phyloP scores from a whole-genome alignment of 2,113 vertebrate species.

The Heptranchias perlo region DNA sequence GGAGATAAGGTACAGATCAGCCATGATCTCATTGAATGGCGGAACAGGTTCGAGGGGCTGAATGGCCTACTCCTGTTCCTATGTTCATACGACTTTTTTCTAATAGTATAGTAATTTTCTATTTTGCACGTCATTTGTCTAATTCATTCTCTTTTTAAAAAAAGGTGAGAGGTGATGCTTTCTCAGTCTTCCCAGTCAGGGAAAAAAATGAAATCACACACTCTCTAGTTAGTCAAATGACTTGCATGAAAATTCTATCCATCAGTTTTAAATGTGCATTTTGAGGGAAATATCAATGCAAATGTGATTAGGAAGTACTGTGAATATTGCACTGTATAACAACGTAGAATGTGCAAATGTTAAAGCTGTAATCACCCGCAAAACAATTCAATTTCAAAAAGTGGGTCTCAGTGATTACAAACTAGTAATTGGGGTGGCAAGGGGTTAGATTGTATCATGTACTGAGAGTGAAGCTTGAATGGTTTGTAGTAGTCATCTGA shows the following conservation, averaged over 20 bases:
- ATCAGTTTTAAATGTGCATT: background rate
- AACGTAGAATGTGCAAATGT: background rate
- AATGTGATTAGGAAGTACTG: background rate
- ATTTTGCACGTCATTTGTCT: background rate
- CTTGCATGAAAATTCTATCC: background rate
- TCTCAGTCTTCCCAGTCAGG: background rate
- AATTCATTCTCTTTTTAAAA: background rate
- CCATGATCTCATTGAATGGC: background rate
- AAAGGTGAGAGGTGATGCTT: background rate
- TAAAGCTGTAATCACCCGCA: background rate
- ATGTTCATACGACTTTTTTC: background rate
- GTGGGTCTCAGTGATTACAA: background rate
- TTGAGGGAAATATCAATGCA: background rate
- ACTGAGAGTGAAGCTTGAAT: background rate
- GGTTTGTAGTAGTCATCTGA: background rate
- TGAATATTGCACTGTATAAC: background rate
- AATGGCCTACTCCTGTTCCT: background rate
- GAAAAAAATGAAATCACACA: background rate
- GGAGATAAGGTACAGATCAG: background rate
- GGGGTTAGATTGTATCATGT: background rate
- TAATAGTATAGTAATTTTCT: background rate
- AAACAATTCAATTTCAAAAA: background rate
- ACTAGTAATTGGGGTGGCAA: background rate
- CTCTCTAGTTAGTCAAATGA: background rate
- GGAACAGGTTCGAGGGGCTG: background rate